A percentile compares a stretch with the other conserved stretches of the same genome.
Evolutionary conservation across 2,113 vertebrate genomes (phyloP).

Genomic region (Phaethon lepturus): DNA sequence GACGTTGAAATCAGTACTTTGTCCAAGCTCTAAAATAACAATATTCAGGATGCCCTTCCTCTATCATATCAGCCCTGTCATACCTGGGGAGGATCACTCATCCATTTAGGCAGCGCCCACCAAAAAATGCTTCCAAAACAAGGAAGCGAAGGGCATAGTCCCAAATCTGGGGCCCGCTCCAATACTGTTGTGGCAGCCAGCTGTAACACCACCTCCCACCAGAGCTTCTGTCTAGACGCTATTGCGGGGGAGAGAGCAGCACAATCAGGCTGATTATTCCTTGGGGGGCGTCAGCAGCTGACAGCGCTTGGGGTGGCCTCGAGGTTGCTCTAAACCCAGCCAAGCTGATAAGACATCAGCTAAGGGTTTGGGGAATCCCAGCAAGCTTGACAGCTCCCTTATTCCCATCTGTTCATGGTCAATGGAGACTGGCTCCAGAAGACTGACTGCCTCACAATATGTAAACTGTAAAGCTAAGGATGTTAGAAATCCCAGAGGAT

Average conservation of each 20-base stretch:
- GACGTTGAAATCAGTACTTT: neutral
- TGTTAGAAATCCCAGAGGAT: neutral
- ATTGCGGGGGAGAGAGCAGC: neutral
- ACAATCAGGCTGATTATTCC: neutral
- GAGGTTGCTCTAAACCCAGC: neutral
- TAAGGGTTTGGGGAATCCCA: neutral
- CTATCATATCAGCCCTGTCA: fast-evolving
- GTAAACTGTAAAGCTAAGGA: neutral
- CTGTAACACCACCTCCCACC: neutral
- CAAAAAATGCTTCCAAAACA: neutral
- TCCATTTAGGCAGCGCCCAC: neutral
- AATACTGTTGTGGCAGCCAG: neutral
- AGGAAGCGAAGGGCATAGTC: neutral
- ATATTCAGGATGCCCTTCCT: neutral
- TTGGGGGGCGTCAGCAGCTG: neutral
- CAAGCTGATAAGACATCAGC: neutral
- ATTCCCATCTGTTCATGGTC: neutral
- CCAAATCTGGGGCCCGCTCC: fast-evolving
- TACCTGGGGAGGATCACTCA: neutral
- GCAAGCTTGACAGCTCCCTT: neutral
- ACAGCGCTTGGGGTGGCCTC: neutral
- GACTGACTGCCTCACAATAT: neutral
- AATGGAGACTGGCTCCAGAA: neutral
- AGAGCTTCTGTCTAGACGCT: neutral
- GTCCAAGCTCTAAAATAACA: neutral